Conservation (phyloP, 2,797 vertebrate genomes). For the Crotalus adamanteus region DNA sequence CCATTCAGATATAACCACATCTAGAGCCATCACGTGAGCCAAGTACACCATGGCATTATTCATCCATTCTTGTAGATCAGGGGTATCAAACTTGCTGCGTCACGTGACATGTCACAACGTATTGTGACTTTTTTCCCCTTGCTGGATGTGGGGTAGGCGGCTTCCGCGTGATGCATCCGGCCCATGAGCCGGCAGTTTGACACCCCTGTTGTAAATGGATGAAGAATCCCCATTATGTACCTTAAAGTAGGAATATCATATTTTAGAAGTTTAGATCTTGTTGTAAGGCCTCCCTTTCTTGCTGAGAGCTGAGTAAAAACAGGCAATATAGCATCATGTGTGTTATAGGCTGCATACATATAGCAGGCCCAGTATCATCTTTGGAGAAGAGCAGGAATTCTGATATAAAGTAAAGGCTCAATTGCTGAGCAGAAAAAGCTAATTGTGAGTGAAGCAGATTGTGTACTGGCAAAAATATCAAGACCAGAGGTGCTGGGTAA, state of each 20-base stretch:
- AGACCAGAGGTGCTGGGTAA: background rate
- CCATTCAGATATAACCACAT: background rate
- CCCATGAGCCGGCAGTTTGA: no score
- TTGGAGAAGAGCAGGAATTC: background rate
- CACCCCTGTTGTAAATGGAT: no score
- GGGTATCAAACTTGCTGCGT: no score
- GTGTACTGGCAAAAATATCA: background rate
- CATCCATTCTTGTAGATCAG: background rate
- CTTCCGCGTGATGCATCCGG: no score
- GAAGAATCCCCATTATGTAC: background rate
- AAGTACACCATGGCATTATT: background rate
- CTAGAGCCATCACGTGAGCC: background rate
- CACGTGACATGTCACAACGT: no score
- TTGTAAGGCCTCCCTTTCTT: background rate
- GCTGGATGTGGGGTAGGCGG: no score
- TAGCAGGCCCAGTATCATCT: background rate
- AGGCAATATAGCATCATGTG: background rate
- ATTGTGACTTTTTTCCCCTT: no score
- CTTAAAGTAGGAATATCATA: background rate
- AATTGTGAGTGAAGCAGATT: background rate
- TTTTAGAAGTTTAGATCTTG: background rate
- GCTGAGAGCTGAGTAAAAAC: background rate
- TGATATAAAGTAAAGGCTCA: background rate
- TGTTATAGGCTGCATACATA: background rate
- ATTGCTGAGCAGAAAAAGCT: background rate